phyloP scores from a whole-genome alignment of 2,888 invertebrate species.

The Synergus itoensis region DNA sequence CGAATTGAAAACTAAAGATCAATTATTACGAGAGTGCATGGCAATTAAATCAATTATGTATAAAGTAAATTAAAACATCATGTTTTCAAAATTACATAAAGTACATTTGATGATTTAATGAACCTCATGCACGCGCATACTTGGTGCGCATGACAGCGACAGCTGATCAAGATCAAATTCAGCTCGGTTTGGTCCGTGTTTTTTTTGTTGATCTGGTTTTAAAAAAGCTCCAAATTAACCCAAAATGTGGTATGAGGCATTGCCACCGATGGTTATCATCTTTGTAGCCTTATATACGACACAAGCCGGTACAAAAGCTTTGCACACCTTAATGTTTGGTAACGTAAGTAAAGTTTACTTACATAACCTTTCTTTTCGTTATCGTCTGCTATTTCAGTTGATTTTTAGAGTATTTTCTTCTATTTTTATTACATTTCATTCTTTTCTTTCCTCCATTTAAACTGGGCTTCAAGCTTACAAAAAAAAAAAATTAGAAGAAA shows the following conservation, averaged over 20 bases:
- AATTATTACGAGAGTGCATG: too few species aligned
- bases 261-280: slow-evolving; percentile 61
- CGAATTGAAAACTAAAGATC: too few species aligned
- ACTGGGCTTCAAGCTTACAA: neutral
- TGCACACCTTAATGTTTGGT: slow-evolving; percentile 52
- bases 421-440: neutral
- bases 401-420: neutral
- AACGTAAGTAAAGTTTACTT: slow-evolving; percentile 55
- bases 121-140: neutral
- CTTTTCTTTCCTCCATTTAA: neutral
- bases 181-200: neutral
- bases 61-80: too few species aligned
- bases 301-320: slow-evolving; percentile 42
- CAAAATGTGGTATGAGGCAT: slow-evolving; percentile 68
- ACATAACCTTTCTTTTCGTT: slow-evolving; percentile 29
- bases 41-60: too few species aligned
- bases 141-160: neutral
- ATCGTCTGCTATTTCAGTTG: neutral
- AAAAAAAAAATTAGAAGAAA: neutral
- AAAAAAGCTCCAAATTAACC: neutral
- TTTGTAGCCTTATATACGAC: slow-evolving; percentile 40
- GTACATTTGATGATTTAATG: too few species aligned
- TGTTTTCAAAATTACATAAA: too few species aligned
- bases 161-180: neutral
- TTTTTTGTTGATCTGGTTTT: neutral